Conservation (phyloP, 2,888 invertebrate genomes). For the Gnatocerus cornutus region DNA sequence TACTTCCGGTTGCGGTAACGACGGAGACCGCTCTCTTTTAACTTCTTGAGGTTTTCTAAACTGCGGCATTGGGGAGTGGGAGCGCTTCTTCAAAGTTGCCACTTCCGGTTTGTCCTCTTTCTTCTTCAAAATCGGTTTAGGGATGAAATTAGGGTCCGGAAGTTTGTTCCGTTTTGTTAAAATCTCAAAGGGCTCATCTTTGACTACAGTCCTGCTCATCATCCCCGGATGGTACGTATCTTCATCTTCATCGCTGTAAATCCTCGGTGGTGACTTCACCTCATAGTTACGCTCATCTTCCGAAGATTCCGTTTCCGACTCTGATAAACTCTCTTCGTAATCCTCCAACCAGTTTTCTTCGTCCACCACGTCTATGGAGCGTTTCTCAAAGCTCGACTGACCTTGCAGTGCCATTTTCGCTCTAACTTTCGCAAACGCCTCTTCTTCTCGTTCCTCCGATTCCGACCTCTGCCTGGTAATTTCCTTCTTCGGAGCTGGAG, state of each 20-base stretch:
- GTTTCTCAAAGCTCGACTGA: conserved; percentile 59
- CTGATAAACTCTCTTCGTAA: conserved; percentile 65
- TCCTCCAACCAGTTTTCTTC: conserved; percentile 71
- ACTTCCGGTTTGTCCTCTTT: conserved; percentile 59
- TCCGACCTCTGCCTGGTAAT: conserved; percentile 63
- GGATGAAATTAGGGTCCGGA: conserved; percentile 81
- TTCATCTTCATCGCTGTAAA: conserved; percentile 71
- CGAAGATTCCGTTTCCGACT: conserved; percentile 64
- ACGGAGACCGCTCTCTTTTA: conserved; percentile 45
- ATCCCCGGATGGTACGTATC: conserved; percentile 80
- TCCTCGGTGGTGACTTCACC: conserved; percentile 31
- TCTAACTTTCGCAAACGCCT: conserved; percentile 64
- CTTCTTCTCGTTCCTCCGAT: conserved; percentile 68
- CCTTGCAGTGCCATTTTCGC: conserved; percentile 62
- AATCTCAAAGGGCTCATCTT: conserved; percentile 76
- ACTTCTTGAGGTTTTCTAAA: conserved; percentile 30
- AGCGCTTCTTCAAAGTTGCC: conserved; percentile 48
- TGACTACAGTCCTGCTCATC: conserved; percentile 66
- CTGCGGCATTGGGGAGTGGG: conserved; percentile 55
- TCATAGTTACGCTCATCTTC: conserved; percentile 62
- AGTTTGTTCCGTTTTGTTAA: conserved; percentile 77
- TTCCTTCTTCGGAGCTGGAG: conserved; percentile 57
- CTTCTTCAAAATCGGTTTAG: conserved; percentile 85
- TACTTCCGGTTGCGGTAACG: conserved; percentile 47
- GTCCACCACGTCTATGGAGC: conserved; percentile 64